phyloP scores from a whole-genome alignment of 2,888 invertebrate species.

The Metacarcinus magister region DNA sequence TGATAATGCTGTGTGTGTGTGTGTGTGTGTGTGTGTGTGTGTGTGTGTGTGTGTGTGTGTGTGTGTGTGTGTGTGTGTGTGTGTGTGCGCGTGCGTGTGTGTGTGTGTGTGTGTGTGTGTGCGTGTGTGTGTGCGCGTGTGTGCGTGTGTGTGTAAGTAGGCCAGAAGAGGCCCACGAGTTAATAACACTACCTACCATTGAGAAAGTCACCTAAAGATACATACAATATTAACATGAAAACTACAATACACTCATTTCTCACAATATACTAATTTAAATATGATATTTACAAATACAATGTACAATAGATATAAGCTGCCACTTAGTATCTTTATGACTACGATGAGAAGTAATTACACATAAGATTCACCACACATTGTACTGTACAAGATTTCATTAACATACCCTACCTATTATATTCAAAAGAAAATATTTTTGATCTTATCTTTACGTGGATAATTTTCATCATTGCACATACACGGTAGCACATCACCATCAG shows the following conservation, averaged over 20 bases:
- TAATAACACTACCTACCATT: conserved; percentile 60
- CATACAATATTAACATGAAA: conserved; percentile 47
- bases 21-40: neutral
- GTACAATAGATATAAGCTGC: conserved; percentile 80
- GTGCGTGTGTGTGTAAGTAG: neutral
- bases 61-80: neutral
- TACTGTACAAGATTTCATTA: conserved; percentile 64
- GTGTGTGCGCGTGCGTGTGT: conserved; percentile 9
- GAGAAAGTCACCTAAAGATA: conserved; percentile 42
- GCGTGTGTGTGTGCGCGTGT: neutral
- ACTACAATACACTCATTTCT: conserved; percentile 45
- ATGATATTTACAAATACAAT: conserved; percentile 79
- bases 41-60: neutral
- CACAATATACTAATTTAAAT: conserved; percentile 74
- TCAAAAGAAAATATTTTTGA: neutral
- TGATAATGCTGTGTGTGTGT: neutral
- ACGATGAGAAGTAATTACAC: conserved; percentile 68
- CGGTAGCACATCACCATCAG: neutral
- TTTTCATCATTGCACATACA: conserved; percentile 69
- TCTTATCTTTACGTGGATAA: conserved; percentile 32
- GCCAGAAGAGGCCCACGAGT: neutral
- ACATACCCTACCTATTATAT: conserved; percentile 29
- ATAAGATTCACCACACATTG: conserved; percentile 66
- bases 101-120: neutral
- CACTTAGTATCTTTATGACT: conserved; percentile 74